Conservation (phyloP, 2,113 vertebrate species). For the Takifugu flavidus region DNA sequence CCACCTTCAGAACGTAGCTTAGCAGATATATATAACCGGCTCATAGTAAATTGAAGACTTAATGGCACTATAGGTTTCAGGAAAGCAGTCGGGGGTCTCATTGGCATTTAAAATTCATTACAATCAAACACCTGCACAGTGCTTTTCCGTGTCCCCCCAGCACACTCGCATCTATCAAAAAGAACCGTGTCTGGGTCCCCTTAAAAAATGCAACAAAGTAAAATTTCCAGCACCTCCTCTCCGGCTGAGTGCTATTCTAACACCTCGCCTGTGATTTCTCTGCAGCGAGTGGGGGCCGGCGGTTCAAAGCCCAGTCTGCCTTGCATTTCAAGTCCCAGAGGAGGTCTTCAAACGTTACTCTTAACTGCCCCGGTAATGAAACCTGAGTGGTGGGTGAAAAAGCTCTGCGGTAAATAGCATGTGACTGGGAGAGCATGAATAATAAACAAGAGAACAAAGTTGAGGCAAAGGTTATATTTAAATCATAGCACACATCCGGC, state of each 20-base stretch:
- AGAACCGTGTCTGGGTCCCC: slow-evolving; percentile 40
- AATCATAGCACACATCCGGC: slow-evolving; percentile 21
- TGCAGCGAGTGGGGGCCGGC: slow-evolving; percentile 11
- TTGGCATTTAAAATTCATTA: slow-evolving; percentile 52
- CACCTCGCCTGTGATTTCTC: slow-evolving; percentile 39
- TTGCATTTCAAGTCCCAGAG: slow-evolving; percentile 43
- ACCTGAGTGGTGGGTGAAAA: slow-evolving; percentile 35
- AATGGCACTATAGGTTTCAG: slow-evolving; percentile 7
- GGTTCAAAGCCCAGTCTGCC: slow-evolving; percentile 35
- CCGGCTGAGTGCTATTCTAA: slow-evolving; percentile 24
- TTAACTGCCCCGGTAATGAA: slow-evolving; percentile 48
- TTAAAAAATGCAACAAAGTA: slow-evolving; percentile 57
- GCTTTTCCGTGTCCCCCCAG: slow-evolving; percentile 52
- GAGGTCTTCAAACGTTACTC: slow-evolving; percentile 54
- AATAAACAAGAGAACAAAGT: slow-evolving; percentile 41
- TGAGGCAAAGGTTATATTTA: slow-evolving; percentile 44
- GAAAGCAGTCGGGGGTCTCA: slow-evolving; percentile 7
- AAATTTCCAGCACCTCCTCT: slow-evolving; percentile 26
- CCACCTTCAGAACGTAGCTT: slow-evolving; percentile 18
- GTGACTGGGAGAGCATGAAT: slow-evolving; percentile 48
- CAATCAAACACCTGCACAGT: slow-evolving; percentile 58
- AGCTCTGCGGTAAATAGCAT: slow-evolving; percentile 35
- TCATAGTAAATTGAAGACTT: slow-evolving; percentile 5
- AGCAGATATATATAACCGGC: neutral
- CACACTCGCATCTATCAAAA: slow-evolving; percentile 31